phyloP scores from a whole-genome alignment of 2,113 vertebrate species.

The Ramphastos sulfuratus region DNA sequence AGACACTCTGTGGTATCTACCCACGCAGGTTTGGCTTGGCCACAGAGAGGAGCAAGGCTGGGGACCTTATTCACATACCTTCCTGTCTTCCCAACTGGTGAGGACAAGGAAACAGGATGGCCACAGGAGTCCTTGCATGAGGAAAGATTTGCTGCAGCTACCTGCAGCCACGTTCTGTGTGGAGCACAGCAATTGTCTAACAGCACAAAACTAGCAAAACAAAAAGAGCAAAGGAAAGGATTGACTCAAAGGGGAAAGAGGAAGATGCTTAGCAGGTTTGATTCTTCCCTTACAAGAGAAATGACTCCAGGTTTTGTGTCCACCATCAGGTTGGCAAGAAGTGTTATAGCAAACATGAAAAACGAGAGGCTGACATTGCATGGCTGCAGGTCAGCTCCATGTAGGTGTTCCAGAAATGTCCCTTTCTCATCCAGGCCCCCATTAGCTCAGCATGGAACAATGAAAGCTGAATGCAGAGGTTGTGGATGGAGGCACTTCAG shows the following conservation, averaged over 20 bases:
- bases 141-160: background rate
- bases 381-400: background rate
- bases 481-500: background rate
- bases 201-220: background rate
- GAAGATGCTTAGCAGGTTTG: background rate
- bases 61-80: background rate
- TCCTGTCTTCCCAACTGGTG: too few relatives aligned
- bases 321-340: background rate
- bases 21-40: background rate
- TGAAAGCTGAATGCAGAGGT: background rate
- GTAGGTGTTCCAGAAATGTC: background rate
- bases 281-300: background rate
- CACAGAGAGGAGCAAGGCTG: background rate
- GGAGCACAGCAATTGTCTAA: background rate
- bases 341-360: background rate
- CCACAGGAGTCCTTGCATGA: background rate
- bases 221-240: background rate
- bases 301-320: background rate
- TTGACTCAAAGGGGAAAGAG: background rate
- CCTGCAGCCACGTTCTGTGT: accelerated
- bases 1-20: background rate
- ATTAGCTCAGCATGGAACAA: background rate
- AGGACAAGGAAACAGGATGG: background rate
- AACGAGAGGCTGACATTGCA: background rate
- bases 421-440: background rate